These are phyloP conservation scores for Melanotaenia trifasciata DNA, from an alignment of 2,797 vertebrate species.

Conservation along the genomic window DNA sequence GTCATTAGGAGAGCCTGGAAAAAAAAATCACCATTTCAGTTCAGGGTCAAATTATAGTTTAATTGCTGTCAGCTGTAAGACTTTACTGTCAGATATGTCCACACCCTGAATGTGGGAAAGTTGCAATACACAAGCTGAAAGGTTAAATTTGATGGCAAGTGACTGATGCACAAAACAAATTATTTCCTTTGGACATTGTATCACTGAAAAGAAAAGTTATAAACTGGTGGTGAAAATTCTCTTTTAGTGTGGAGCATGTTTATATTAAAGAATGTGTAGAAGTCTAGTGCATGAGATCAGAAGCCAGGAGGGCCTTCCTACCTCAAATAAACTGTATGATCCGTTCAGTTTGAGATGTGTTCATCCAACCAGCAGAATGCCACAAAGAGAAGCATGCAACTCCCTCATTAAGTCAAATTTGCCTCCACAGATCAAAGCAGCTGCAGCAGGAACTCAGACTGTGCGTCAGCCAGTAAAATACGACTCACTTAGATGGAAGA, in stretches of 20 bases:
- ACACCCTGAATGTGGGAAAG: not conserved
- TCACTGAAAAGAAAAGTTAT: not conserved
- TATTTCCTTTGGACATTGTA: not conserved
- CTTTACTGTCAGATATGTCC: not conserved
- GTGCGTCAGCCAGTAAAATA: slow-evolving; percentile 23
- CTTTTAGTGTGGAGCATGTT: not conserved
- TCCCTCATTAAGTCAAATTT: slow-evolving; percentile 52
- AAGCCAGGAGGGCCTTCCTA: not conserved
- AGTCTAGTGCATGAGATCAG: not conserved
- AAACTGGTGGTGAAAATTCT: not conserved
- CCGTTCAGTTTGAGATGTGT: slow-evolving; percentile 32
- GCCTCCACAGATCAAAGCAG: slow-evolving; percentile 52
- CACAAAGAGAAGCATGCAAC: slow-evolving; percentile 28
- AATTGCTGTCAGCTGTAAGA: not conserved
- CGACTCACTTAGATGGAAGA: slow-evolving; percentile 10
- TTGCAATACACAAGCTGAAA: not conserved
- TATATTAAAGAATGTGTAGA: not conserved
- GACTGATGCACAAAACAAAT: not conserved
- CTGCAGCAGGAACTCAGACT: slow-evolving; percentile 8
- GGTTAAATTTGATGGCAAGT: not conserved
- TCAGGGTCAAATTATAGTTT: not conserved
- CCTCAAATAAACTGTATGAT: slow-evolving; percentile 31
- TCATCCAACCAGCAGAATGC: slow-evolving; percentile 30
- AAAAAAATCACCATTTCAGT: not conserved
- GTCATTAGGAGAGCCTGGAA: not conserved